A percentile compares a stretch with the other conserved stretches of the same genome.
phyloP scores from a whole-genome alignment of 2,113 vertebrate genomes.

The Maylandia zebra region DNA sequence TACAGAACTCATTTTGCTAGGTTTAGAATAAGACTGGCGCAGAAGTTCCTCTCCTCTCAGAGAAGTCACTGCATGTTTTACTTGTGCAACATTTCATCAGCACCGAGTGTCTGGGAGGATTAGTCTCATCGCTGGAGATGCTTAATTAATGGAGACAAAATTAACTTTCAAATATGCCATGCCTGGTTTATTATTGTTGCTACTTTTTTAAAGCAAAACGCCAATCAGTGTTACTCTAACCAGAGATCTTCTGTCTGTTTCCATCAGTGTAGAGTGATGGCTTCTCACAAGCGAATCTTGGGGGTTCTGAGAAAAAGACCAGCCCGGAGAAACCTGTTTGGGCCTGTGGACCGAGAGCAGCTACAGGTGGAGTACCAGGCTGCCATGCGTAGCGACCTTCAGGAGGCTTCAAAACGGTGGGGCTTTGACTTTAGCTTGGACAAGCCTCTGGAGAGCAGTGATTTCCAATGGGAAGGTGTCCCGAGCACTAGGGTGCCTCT shows the following conservation, averaged over 20 bases:
- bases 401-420: slow-evolving; percentile 80
- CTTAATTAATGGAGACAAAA: background rate
- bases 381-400: slow-evolving; percentile 62
- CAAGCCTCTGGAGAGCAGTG: slow-evolving; percentile 75
- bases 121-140: background rate
- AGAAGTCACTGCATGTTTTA: background rate
- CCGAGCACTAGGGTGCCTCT: slow-evolving; percentile 52
- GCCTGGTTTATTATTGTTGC: background rate
- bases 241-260: background rate
- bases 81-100: background rate
- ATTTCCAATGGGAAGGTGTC: slow-evolving; percentile 80
- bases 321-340: slow-evolving; percentile 80
- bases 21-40: background rate
- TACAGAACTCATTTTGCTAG: background rate
- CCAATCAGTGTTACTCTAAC: background rate
- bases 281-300: slow-evolving; percentile 28
- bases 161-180: background rate
- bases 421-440: slow-evolving; percentile 83
- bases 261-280: slow-evolving; percentile 67
- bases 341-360: slow-evolving; percentile 78
- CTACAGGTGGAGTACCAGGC: slow-evolving; percentile 69
- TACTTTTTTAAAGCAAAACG: background rate
- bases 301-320: slow-evolving; percentile 49
- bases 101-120: background rate
- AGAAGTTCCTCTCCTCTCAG: background rate